A percentile compares a stretch with the other conserved stretches of the same genome.
These are phyloP conservation scores for Mythimna vitellina DNA, from an alignment of 2,888 invertebrate species.

Conservation along the genomic window DNA sequence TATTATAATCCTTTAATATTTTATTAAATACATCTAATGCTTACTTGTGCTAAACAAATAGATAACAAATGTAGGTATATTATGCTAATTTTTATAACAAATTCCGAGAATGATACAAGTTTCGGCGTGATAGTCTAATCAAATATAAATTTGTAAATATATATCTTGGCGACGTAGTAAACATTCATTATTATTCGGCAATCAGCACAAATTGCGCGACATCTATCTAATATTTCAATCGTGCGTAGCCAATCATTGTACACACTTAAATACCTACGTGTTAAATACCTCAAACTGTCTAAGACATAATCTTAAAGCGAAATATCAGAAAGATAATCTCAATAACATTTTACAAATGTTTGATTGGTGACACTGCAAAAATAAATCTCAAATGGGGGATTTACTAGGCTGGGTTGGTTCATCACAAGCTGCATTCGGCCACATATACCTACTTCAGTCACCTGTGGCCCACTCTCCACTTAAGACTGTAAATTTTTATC, in stretches of 20 bases:
- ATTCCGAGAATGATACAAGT: constrained; percentile 7
- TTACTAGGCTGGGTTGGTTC: too few species aligned
- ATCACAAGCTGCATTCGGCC: too few species aligned
- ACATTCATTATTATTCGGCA: constrained; percentile 5
- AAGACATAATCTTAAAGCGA: neutral
- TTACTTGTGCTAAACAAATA: constrained; percentile 2
- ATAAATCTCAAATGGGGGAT: too few species aligned
- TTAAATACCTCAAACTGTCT: neutral
- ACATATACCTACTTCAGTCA: too few species aligned
- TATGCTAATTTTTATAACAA: constrained; percentile 12
- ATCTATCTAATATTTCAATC: neutral
- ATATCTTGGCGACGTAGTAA: neutral
- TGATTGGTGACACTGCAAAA: neutral
- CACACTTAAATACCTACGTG: neutral
- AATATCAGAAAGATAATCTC: neutral
- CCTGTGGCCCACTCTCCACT: too few species aligned
- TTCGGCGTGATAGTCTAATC: constrained; percentile 12
- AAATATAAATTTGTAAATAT: neutral
- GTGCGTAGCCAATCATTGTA: constrained; percentile 4
- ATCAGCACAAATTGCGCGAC: neutral
- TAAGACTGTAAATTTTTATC: too few species aligned
- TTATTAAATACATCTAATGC: neutral
- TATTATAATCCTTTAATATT: neutral
- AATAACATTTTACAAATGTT: neutral
- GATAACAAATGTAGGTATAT: constrained; percentile 3